These are phyloP conservation scores for Patiria miniata DNA, from an alignment of 35 echinoderm and acorn worm species.

Conservation along the genomic window DNA sequence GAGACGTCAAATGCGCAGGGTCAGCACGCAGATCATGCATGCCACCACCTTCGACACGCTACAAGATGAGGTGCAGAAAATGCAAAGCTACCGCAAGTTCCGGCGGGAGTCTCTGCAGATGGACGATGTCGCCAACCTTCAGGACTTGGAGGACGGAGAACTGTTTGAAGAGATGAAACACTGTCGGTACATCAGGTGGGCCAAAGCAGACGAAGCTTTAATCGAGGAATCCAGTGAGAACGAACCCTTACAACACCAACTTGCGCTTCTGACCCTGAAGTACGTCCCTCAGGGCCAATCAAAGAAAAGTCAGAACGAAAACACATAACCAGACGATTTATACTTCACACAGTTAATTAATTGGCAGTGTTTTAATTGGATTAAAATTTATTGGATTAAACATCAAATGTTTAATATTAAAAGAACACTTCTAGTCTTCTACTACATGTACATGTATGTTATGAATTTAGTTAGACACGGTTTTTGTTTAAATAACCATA, in stretches of 20 bases:
- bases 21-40: slow-evolving; percentile 17
- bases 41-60: slow-evolving; percentile 37
- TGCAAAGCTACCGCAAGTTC: slow-evolving; percentile 45
- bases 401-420: too few species aligned
- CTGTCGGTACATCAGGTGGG: slow-evolving; percentile 74
- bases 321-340: too few species aligned
- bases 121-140: slow-evolving; percentile 29
- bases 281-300: neutral
- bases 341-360: too few species aligned
- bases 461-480: too few species aligned
- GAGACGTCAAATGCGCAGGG: slow-evolving; percentile 2
- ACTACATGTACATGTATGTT: too few species aligned
- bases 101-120: slow-evolving; percentile 17
- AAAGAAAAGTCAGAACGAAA: neutral
- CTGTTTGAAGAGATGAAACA: slow-evolving; percentile 78
- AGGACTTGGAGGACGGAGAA: slow-evolving; percentile 66
- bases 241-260: slow-evolving; percentile 58
- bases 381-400: too few species aligned
- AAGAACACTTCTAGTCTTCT: too few species aligned
- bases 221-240: slow-evolving; percentile 64
- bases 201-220: slow-evolving; percentile 39
- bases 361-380: too few species aligned
- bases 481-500: too few species aligned
- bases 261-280: slow-evolving; percentile 35
- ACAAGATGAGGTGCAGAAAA: slow-evolving; percentile 48